Conservation (phyloP, 2,888 invertebrate genomes). For the Nomada ferruginata region DNA sequence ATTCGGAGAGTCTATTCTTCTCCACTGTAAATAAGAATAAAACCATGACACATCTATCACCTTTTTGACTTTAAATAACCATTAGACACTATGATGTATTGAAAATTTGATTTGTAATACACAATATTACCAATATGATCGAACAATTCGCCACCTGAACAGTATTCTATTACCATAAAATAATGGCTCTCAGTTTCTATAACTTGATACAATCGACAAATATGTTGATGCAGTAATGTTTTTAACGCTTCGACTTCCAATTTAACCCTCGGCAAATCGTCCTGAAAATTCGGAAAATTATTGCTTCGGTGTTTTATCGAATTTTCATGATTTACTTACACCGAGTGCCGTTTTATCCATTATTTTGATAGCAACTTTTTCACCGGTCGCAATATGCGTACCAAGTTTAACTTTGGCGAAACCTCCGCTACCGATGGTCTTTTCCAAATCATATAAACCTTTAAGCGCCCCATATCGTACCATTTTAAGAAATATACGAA, state of each 20-base stretch:
- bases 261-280: constrained; percentile 89
- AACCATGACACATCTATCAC: neutral
- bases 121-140: constrained; percentile 88
- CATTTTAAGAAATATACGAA: constrained; percentile 78
- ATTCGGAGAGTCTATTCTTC: constrained; percentile 89
- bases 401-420: constrained; percentile 93
- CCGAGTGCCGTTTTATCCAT: constrained; percentile 91
- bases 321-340: constrained; percentile 82
- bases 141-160: constrained; percentile 93
- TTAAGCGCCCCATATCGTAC: constrained; percentile 86
- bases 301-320: neutral
- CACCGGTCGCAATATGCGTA: constrained; percentile 91
- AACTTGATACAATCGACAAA: constrained; percentile 92
- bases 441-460: constrained; percentile 88
- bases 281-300: constrained; percentile 82
- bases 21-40: constrained; percentile 85
- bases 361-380: constrained; percentile 93
- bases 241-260: constrained; percentile 91
- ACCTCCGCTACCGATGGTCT: constrained; percentile 91
- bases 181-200: constrained; percentile 91
- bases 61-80: constrained; percentile 17
- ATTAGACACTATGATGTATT: neutral
- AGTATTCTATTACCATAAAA: constrained; percentile 93
- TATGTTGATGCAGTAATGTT: constrained; percentile 89
- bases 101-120: neutral